Evolutionary conservation across 2,113 vertebrate genomes (phyloP), one percentile per base, ranked within the genome.

Genomic region (Pelecanoides urinatrix): DNA sequence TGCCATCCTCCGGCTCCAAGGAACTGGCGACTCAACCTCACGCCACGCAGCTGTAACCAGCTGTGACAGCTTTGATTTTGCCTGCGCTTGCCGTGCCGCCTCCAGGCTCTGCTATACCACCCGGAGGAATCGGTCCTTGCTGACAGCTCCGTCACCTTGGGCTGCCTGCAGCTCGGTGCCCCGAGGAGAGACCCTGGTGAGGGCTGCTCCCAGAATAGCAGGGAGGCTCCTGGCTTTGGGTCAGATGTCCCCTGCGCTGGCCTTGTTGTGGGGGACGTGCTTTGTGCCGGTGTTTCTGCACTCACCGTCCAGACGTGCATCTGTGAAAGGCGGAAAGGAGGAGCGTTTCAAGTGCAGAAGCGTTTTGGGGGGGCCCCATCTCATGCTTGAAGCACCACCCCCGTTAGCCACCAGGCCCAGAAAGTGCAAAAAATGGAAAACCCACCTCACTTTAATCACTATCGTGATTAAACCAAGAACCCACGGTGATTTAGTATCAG

Each of bases 61-160:
- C 74, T 79, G 79, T 78, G 96, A 88, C 90, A 96, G 74, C 78
- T 95, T 58, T 55, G 85, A 19, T 70, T 88, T 62, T 11, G 18
- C 45, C 66, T 40, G 62, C 1, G 4, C 63, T 83, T 56, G 34
- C 63, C 0, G 0, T 49, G 67, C 23, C 10, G 27, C 78, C 92
- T 88, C 42, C 29, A 42, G 71, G 68, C 74, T 59, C 73, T 78
- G 70, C 44, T 55, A 12, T 47, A 30, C 20, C 45, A 30, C 10
- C 30, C 10, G 1, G 10, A 47, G 72, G 61, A 88, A 66, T 9
- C 0, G 0, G 22, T 23, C 50, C 23, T 20, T 40, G 62, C 63
- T 70, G 38, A 71, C 59, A 61, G 59, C 58, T 76, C 83, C 3
- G 9, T 84, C 89, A 85, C 61, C 78, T 77, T 58, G 75, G 38